A percentile compares a stretch with the other conserved stretches of the same genome.
phyloP scores from a whole-genome alignment of 2,113 vertebrate genomes.

The Syngnathus typhle region DNA sequence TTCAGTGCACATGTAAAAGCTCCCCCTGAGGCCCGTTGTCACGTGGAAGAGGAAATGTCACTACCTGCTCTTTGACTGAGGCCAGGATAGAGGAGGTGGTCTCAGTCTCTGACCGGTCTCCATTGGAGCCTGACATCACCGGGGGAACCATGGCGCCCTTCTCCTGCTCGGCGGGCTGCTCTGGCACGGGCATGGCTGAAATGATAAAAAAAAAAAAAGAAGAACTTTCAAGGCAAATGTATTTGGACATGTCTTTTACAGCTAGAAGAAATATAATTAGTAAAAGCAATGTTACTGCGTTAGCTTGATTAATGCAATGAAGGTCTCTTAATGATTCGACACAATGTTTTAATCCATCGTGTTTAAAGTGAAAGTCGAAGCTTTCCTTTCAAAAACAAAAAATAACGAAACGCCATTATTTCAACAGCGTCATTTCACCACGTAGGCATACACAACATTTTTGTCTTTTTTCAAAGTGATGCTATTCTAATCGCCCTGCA shows the following conservation, averaged over 20 bases:
- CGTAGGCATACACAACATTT: neutral
- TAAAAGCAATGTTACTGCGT: too few relatives aligned
- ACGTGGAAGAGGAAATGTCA: neutral
- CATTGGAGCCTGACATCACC: slow-evolving; percentile 85
- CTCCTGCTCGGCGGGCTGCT: slow-evolving; percentile 88
- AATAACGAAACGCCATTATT: neutral
- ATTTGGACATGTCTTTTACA: too few relatives aligned
- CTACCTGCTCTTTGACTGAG: slow-evolving; percentile 98
- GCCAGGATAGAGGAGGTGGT: slow-evolving; percentile 94
- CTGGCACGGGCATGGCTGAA: slow-evolving; percentile 92
- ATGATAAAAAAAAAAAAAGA: slow-evolving; percentile 1
- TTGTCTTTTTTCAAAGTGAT: neutral
- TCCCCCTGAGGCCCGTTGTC: neutral
- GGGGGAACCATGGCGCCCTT: slow-evolving; percentile 88
- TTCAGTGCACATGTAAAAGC: neutral
- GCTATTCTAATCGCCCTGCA: slow-evolving; percentile 2
- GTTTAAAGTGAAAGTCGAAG: neutral
- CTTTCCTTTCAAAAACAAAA: neutral
- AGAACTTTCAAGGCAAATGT: neutral
- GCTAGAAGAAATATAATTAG: too few relatives aligned
- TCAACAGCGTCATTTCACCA: neutral
- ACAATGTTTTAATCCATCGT: neutral
- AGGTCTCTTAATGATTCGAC: neutral
- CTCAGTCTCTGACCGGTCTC: slow-evolving; percentile 87
- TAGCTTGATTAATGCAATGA: too few relatives aligned